Base-by-base conservation (phyloP, 1,140 invertebrate species). In the Heliothis subflexa region DNA sequence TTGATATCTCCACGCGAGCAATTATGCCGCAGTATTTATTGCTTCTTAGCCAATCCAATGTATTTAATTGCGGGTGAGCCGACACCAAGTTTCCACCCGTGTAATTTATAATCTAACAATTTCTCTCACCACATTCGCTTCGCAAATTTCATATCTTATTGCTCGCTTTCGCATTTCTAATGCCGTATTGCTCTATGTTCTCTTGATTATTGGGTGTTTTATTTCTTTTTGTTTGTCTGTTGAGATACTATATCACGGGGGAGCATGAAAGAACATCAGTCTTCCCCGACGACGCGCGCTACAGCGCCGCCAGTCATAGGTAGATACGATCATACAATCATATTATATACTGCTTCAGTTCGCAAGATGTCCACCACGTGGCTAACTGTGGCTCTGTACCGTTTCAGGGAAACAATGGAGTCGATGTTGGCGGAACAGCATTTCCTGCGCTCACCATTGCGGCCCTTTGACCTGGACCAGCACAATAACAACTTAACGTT, bases 361-460 rank as follows among this genome's bases (percentile, higher is more conserved):
- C 47, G 13, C 11, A 40, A 49, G 52, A 40, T 40, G 33, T 40
- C 12, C 13, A 50, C 54, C 45, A 76, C 13, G 5, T 55, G 47
- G 59, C 71, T 66, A 54, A 54, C 28, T 78, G 13, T 28, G 52
- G 28, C 21, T 85, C 54, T 86, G 45, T 75, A 62, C 72, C 81
- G 74, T 93, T 93, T 78, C 95, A 97, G 97, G 93, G 97, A 97
- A 91, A 97, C 97, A 28, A 97, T 97, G 97, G 97, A 97, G 89
- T 97, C 97, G 14, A 97, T 97, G 97, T 86, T 97, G 78, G 97
- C 96, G 14, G 97, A 97, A 87, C 97, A 97, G 89, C 97, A 97
- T 79, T 96, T 97, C 78, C 91, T 97, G 77, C 96, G 97, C 62
- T 97, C 97, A 76, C 97, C 97, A 0, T 94, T 97, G 54, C 95